phyloP scores from a whole-genome alignment of 1,140 invertebrate genomes.

The Homarus americanus region DNA sequence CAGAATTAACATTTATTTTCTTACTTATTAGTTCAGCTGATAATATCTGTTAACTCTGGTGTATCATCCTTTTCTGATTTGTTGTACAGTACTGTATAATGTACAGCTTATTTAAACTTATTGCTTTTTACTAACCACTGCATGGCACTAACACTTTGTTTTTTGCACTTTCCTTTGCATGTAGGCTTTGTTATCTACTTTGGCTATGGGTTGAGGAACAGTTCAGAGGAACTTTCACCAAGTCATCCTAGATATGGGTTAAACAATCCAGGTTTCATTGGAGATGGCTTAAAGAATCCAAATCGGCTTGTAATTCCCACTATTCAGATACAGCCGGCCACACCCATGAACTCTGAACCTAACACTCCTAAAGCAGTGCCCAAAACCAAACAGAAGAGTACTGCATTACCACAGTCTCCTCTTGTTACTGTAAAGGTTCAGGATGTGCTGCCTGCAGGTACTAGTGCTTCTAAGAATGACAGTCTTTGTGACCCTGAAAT shows the following conservation, averaged over 20 bases:
- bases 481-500: neutral
- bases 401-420: neutral
- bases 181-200: constrained; percentile 32
- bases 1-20: no score
- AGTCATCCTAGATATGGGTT: neutral
- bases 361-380: constrained; percentile 1
- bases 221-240: neutral
- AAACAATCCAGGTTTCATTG: neutral
- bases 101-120: no score
- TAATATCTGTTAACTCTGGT: no score
- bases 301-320: constrained; percentile 23
- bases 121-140: neutral
- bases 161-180: constrained; percentile 25
- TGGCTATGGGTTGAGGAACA: constrained; percentile 31
- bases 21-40: no score
- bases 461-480: neutral
- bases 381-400: constrained; percentile 10
- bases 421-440: constrained; percentile 1
- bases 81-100: no score
- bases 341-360: constrained; percentile 28
- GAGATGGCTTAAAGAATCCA: neutral
- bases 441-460: neutral
- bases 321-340: constrained; percentile 47
- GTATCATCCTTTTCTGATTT: no score
- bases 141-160: constrained; percentile 13